Evolutionary conservation across 2,797 vertebrate species (phyloP).

Genomic region (Manis crassicaudata): DNA sequence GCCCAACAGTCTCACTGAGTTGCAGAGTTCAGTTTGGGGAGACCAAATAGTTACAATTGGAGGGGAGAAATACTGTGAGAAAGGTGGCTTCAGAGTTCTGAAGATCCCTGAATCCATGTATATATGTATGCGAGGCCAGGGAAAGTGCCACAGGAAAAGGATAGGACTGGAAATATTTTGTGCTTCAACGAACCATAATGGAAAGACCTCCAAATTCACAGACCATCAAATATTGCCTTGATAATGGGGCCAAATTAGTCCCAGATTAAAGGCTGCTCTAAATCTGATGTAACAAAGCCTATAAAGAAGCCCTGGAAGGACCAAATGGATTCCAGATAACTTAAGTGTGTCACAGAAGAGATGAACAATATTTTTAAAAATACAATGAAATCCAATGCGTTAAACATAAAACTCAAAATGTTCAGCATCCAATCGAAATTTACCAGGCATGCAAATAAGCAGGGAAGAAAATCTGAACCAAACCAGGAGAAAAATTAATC

Average conservation of each 20-base stretch:
- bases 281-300: not conserved
- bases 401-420: conserved; percentile 31
- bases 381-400: not conserved
- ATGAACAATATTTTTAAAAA: not conserved
- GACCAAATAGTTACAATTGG: not conserved
- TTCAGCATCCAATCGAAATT: not conserved
- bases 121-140: not conserved
- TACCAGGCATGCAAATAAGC: not conserved
- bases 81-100: not conserved
- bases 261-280: conserved; percentile 24
- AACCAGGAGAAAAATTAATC: not conserved
- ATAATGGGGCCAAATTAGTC: not conserved
- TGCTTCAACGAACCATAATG: not conserved
- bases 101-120: not conserved
- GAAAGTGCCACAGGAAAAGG: not conserved
- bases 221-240: not conserved
- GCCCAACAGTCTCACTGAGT: not conserved
- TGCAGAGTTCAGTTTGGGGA: not conserved
- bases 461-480: conserved; percentile 19
- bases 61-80: not conserved
- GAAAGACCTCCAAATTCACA: not conserved
- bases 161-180: not conserved
- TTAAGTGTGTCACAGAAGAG: not conserved
- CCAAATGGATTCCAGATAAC: not conserved
- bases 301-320: not conserved